Percentiles rank a stretch among this genome's conserved stretches.
phyloP scores from a whole-genome alignment of 2,888 invertebrate genomes.

The Norana najaformis region DNA sequence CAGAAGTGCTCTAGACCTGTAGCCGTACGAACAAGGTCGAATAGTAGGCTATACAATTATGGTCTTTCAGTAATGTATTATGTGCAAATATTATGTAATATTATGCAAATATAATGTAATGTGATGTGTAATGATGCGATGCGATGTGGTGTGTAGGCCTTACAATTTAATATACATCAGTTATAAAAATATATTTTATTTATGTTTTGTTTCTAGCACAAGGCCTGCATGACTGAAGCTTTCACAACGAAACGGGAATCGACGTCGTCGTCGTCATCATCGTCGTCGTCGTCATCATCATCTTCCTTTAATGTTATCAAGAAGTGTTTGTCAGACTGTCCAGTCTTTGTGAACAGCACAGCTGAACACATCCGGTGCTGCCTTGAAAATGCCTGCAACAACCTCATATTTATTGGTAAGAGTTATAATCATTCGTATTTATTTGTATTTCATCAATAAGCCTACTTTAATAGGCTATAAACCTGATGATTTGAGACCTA shows the following conservation, averaged over 20 bases:
- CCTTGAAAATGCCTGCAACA: constrained; percentile 17
- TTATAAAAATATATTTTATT: too few species aligned
- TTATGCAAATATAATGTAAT: too few species aligned
- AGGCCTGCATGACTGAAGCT: constrained; percentile 31
- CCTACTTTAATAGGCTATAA: too few species aligned
- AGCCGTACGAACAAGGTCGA: too few species aligned
- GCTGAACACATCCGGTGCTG: constrained; percentile 34
- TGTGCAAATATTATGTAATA: background rate
- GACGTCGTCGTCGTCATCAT: background rate
- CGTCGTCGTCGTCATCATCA: background rate
- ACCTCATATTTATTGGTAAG: constrained; percentile 26
- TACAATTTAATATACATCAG: too few species aligned
- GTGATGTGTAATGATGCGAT: background rate
- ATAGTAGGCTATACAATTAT: background rate
- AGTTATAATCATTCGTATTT: too few species aligned
- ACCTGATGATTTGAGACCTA: background rate
- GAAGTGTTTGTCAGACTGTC: constrained; percentile 18
- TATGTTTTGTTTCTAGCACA: background rate
- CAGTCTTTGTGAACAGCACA: constrained; percentile 29
- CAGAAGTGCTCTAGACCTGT: too few species aligned
- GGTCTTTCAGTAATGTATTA: too few species aligned
- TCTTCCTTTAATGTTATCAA: constrained; percentile 18
- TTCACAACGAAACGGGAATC: background rate
- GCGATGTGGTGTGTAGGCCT: too few species aligned
- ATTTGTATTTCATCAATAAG: too few species aligned